Base-by-base conservation (phyloP, 2,113 vertebrate genomes). In the Zosterops hypoxanthus region DNA sequence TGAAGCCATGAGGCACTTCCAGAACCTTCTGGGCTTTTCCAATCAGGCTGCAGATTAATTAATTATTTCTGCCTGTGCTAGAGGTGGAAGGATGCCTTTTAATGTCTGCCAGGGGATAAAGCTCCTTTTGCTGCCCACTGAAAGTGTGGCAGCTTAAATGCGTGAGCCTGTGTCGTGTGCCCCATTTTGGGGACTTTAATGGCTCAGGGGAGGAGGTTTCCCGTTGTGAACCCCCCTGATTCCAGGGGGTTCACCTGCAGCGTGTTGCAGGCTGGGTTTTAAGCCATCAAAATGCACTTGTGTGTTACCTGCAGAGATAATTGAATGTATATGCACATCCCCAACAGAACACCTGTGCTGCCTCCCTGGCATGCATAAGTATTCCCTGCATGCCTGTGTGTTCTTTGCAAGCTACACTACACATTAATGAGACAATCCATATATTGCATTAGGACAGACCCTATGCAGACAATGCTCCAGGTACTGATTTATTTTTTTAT, bases 391-490 rank as follows among this genome's bases (percentile, higher is more conserved):
- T 94, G 90, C 5, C 9, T 18, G 8, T 90, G 81, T 88, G 68
- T 94, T 97, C 96, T 90, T 95, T 94, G 88, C 94, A 97, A 96
- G 97, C 95, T 76, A 96, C 88, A 68, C 89, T 95, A 95, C 75
- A 73, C 93, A 90, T 95, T 96, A 95, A 95, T 97, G 96, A 97
- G 90, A 93, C 85, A 96, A 94, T 95, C 86, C 82, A 52, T 93
- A 73, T 88, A 96, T 94, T 97, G 96, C 96, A 82, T 78, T 90
- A 97, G 93, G 94, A 96, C 76, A 89, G 80, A 80, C 77, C 66
- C 49, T 96, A 94, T 94, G 93, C 95, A 97, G 95, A 96, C 95
- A 97, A 91, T 97, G 97, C 94, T 95, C 94, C 53, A 84, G 92
- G 91, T 95, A 95, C 86, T 92, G 81, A 41, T 4, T 60, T 56